These are phyloP conservation scores for Taurulus bubalis DNA, from an alignment of 2,113 vertebrate genomes.

Conservation along the genomic window DNA sequence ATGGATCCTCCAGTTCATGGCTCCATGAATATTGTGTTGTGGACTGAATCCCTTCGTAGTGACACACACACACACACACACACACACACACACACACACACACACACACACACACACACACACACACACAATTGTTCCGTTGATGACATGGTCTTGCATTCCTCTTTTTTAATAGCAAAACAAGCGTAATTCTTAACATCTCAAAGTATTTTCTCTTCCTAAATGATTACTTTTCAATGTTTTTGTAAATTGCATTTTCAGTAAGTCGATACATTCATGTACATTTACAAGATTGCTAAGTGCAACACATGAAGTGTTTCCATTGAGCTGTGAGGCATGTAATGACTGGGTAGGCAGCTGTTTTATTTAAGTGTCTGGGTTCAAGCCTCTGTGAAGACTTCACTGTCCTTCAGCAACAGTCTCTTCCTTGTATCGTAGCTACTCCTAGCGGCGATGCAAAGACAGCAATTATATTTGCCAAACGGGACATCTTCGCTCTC, in stretches of 20 bases:
- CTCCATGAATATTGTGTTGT: constrained; percentile 74
- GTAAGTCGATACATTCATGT: constrained; percentile 28
- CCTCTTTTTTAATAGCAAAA: constrained; percentile 19
- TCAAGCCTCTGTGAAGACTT: constrained; percentile 37
- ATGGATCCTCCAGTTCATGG: constrained; percentile 70
- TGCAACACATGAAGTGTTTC: constrained; percentile 49
- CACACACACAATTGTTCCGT: too few relatives aligned
- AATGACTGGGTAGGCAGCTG: constrained; percentile 11
- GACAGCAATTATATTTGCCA: neutral
- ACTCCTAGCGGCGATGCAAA: neutral
- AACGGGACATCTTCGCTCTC: neutral
- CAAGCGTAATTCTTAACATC: neutral
- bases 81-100: too few relatives aligned
- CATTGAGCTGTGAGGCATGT: constrained; percentile 22
- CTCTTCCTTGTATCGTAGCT: neutral
- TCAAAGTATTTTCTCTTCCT: constrained; percentile 6
- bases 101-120: too few relatives aligned
- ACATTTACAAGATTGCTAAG: constrained; percentile 37
- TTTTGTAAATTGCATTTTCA: constrained; percentile 47
- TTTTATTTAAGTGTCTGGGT: constrained; percentile 27
- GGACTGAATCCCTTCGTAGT: constrained; percentile 59
- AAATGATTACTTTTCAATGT: constrained; percentile 44
- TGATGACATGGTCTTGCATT: too few relatives aligned
- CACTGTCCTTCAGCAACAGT: constrained; percentile 4
- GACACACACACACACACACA: constrained; percentile 10